Percentiles rank a stretch among this genome's conserved stretches.
These are phyloP conservation scores for Machaerirhynchus nigripectus DNA, from an alignment of 2,113 vertebrate genomes.

Conservation along the genomic window DNA sequence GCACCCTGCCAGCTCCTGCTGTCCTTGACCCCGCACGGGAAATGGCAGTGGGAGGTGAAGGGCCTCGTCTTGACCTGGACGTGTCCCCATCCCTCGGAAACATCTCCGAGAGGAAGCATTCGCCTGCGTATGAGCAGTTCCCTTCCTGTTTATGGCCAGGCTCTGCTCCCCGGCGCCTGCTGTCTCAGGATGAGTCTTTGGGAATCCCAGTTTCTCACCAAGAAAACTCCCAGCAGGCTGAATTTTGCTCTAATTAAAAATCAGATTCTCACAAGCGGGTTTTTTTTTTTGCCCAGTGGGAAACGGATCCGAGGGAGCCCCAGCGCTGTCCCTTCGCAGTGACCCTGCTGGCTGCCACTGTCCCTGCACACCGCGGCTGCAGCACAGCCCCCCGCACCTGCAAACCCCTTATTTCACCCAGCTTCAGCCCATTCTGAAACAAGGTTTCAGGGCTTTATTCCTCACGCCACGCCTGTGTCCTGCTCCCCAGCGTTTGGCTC, in stretches of 20 bases:
- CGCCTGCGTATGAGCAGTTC: neutral
- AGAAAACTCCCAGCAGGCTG: neutral
- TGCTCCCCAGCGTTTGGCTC: neutral
- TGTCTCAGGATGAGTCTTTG: neutral
- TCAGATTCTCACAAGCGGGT: rapidly evolving
- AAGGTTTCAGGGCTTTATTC: neutral
- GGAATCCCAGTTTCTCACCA: neutral
- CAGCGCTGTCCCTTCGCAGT: rapidly evolving
- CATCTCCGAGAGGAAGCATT: neutral
- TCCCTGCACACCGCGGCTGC: neutral
- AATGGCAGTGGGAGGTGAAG: neutral
- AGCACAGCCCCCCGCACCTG: neutral
- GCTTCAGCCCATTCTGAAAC: neutral
- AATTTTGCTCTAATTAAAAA: neutral
- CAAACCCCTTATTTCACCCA: neutral
- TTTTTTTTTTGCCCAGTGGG: neutral
- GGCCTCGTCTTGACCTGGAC: neutral
- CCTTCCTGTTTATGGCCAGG: slow-evolving; percentile 35
- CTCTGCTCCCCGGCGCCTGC: neutral
- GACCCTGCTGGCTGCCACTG: neutral
- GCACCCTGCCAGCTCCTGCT: neutral
- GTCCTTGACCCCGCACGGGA: neutral
- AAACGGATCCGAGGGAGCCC: rapidly evolving
- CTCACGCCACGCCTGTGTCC: neutral
- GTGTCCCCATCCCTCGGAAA: neutral